Base-by-base conservation (phyloP, 2,888 invertebrate species). In the Heteromyza rotundicornis region DNA sequence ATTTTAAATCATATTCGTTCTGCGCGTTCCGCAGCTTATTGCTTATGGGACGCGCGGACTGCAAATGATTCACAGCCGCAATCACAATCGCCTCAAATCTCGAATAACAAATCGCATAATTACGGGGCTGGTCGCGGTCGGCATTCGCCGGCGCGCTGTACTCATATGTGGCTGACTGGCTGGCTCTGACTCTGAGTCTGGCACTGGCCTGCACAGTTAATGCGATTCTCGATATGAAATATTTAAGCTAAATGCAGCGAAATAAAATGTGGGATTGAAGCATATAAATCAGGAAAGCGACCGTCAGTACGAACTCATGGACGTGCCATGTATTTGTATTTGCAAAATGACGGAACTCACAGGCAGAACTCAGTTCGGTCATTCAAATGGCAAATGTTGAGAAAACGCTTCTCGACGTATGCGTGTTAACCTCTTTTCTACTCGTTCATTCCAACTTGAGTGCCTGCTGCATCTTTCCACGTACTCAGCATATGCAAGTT, bases 101-200 rank as follows among this genome's bases (percentile, higher is more conserved):
- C 77, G 72, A 74, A 79, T 79, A 79, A 79, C 79, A 80, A 79
- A 79, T 79, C 80, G 80, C 78, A 80, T 80, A 79, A 79, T 79
- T 80, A 78, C 77, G 77, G 80, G 75, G 72, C 77, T 73, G 73
- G 71, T 65, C 66, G 68, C 64, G 56, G 60, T 64, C 64, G 60
- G 47, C 47, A 47, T 19, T 20, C 47, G 20, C 47, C 50, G 22
- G 16, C 20, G 27, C 23, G 12, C 16, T 32, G 27, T 7, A 14
- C n/a, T n/a, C n/a, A n/a, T n/a, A n/a, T n/a, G n/a, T n/a, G n/a
- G n/a, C n/a, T n/a, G n/a, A n/a, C n/a, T n/a, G n/a, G n/a, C n/a
- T n/a, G n/a, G n/a, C n/a, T n/a, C n/a, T n/a, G n/a, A n/a, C n/a
- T n/a, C n/a, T n/a, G n/a, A n/a, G n/a, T n/a, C n/a, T 10, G 27